phyloP scores from a whole-genome alignment of 1,140 invertebrate genomes.

The Trachymyrmex septentrionalis region DNA sequence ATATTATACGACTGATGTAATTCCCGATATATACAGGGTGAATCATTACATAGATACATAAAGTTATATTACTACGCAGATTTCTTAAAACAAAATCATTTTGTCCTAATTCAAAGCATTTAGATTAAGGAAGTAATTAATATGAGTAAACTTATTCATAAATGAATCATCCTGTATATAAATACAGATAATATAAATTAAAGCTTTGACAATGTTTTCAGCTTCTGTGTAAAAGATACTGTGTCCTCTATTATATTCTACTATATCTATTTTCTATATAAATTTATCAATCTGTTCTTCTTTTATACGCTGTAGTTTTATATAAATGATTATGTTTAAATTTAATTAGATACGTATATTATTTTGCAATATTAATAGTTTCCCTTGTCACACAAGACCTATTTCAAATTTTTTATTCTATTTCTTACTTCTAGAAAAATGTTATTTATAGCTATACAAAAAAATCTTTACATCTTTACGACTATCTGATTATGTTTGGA shows the following conservation, averaged over 20 bases:
- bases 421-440: background rate
- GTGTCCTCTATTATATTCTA: background rate
- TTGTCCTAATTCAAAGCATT: background rate
- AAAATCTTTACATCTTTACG: conserved; percentile 8
- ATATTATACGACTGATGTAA: conserved; percentile 22
- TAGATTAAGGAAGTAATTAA: background rate
- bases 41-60: conserved; percentile 42
- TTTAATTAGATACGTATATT: background rate
- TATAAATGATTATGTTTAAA: conserved; percentile 29
- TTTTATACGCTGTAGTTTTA: conserved; percentile 26
- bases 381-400: background rate
- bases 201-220: conserved; percentile 11
- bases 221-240: background rate
- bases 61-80: too few relatives aligned
- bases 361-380: background rate
- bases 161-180: conserved; percentile 35
- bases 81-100: background rate
- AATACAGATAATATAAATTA: conserved; percentile 10
- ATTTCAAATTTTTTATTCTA: conserved; percentile 4
- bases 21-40: conserved; percentile 44
- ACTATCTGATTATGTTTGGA: conserved; percentile 34
- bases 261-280: background rate
- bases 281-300: background rate
- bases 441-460: background rate
- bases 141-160: background rate